These are phyloP conservation scores for Calcarius lapponicus DNA, from an alignment of 2,797 vertebrate genomes.

Conservation along the genomic window DNA sequence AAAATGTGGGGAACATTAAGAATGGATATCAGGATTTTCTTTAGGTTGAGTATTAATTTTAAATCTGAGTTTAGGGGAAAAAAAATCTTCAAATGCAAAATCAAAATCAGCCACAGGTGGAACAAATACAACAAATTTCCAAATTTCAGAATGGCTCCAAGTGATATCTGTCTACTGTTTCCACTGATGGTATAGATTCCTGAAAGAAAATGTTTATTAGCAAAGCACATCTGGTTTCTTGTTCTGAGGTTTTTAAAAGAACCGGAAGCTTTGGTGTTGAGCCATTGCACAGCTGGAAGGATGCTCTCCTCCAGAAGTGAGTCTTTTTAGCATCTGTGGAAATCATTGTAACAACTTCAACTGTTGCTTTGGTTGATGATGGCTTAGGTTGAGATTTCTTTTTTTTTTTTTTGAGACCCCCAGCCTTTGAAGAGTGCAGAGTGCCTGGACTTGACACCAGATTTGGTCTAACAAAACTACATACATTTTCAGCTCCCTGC, in stretches of 20 bases:
- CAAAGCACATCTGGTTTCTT: neutral
- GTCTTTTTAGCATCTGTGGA: neutral
- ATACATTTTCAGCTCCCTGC: neutral
- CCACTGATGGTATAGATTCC: neutral
- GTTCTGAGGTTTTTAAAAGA: neutral
- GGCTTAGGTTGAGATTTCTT: neutral
- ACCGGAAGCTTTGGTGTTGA: neutral
- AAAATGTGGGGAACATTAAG: neutral
- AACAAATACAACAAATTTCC: neutral
- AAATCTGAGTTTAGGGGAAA: neutral
- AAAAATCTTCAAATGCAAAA: neutral
- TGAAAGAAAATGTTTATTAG: neutral
- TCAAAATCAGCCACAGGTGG: neutral
- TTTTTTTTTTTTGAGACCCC: neutral
- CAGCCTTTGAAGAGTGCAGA: neutral
- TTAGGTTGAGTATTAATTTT: neutral
- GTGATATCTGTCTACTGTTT: neutral
- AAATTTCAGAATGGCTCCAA: neutral
- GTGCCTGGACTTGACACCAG: accelerated
- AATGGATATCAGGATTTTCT: neutral
- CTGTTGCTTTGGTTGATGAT: neutral
- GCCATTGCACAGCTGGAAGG: neutral
- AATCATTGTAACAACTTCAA: neutral
- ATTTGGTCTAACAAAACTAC: neutral
- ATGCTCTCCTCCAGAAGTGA: neutral